Conservation (phyloP, 2,888 invertebrate species). For the Yponomeuta plumbellus region DNA sequence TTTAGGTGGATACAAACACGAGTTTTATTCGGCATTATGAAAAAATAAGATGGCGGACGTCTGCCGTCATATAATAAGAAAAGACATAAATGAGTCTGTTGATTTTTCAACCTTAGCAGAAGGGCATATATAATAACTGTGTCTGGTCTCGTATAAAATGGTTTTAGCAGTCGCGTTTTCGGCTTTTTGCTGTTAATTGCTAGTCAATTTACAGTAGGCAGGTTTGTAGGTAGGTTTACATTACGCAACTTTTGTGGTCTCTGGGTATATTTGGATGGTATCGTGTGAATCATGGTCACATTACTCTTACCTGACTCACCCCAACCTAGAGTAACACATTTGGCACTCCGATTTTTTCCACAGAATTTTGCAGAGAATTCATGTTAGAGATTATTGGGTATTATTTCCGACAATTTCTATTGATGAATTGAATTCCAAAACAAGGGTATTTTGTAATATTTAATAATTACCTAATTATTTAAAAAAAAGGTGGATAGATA, state of each 20-base stretch:
- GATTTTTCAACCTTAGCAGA: no score
- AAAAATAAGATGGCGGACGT: no score
- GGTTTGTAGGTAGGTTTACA: neutral
- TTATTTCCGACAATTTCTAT: conserved; percentile 24
- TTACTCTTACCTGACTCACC: conserved; percentile 61
- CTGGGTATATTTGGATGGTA: neutral
- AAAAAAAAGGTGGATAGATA: no score
- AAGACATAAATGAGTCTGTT: no score
- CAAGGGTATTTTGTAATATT: neutral
- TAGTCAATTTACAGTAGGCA: no score
- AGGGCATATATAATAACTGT: no score
- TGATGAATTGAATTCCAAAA: neutral
- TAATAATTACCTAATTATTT: conserved; percentile 16
- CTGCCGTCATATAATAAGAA: no score
- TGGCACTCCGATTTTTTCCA: conserved; percentile 48
- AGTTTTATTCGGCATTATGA: no score
- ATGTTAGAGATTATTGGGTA: conserved; percentile 33
- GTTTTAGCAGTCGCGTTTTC: no score
- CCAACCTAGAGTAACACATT: conserved; percentile 36
- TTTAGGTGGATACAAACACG: no score
- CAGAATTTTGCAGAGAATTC: conserved; percentile 32
- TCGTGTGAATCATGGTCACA: conserved; percentile 32
- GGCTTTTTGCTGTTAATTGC: no score
- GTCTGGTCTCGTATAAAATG: no score
- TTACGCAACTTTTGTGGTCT: neutral